phyloP scores from a whole-genome alignment of 2,888 invertebrate species.

The Rugalucina vietnamica region DNA sequence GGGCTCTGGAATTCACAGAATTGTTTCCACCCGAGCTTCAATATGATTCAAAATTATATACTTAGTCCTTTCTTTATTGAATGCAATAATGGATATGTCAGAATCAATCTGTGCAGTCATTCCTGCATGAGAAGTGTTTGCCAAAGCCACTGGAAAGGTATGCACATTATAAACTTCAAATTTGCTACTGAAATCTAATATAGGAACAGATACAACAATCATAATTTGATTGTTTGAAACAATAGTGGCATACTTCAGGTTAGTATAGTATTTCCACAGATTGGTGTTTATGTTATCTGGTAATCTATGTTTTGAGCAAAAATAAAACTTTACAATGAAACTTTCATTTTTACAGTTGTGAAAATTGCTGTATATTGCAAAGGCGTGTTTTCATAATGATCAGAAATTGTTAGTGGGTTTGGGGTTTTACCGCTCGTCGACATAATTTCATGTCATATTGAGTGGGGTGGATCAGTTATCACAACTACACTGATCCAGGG shows the following conservation, averaged over 20 bases:
- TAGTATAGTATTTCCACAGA: neutral
- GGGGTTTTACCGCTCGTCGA: no score
- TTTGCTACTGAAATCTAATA: neutral
- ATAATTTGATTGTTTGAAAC: neutral
- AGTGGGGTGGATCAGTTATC: no score
- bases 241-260: neutral
- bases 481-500: no score
- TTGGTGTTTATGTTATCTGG: neutral
- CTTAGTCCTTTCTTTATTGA: neutral
- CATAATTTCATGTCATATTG: no score
- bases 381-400: no score
- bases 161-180: neutral
- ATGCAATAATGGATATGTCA: neutral
- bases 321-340: no score
- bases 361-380: no score
- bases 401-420: no score
- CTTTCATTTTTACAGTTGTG: no score
- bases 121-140: neutral
- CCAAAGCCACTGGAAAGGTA: neutral
- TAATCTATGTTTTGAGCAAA: no score
- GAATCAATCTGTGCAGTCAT: neutral
- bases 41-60: neutral
- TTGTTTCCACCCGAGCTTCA: neutral
- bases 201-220: neutral
- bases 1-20: neutral